A percentile compares a stretch with the other conserved stretches of the same genome.
phyloP scores from a whole-genome alignment of 2,113 vertebrate species.

The Dinomys branickii region DNA sequence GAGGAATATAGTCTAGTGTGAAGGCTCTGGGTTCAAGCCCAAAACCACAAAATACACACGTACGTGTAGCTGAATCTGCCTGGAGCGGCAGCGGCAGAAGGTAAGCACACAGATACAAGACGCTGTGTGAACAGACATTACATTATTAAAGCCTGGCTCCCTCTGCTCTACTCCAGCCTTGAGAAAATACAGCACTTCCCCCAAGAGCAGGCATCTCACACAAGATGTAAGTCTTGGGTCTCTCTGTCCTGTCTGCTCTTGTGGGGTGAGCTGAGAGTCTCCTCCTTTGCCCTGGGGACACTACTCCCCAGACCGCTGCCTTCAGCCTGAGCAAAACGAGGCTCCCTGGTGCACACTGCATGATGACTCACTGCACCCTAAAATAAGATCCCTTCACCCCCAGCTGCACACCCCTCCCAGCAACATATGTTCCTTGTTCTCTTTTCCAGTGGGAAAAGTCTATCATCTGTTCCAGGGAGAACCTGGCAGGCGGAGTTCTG shows the following conservation, averaged over 20 bases:
- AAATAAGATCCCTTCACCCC: conserved; percentile 57
- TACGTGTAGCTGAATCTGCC: not conserved
- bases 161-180: not conserved
- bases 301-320: not conserved
- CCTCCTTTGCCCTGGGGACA: not conserved
- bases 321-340: conserved; percentile 52
- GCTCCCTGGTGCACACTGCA: not conserved
- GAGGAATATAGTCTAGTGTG: not conserved
- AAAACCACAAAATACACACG: not conserved
- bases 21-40: not conserved
- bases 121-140: not conserved
- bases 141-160: conserved; percentile 10
- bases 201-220: not conserved
- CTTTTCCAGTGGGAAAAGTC: conserved; percentile 33
- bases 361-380: conserved; percentile 65
- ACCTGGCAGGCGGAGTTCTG: not conserved
- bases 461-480: not conserved
- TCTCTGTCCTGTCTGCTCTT: not conserved
- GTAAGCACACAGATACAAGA: conserved; percentile 1
- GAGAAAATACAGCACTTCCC: not conserved
- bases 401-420: conserved; percentile 55
- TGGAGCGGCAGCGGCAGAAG: not conserved
- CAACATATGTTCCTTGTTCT: conserved; percentile 66
- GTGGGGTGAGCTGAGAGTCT: not conserved
- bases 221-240: not conserved